phyloP scores from a whole-genome alignment of 2,797 vertebrate species.

The Gymnothorax reevesii region DNA sequence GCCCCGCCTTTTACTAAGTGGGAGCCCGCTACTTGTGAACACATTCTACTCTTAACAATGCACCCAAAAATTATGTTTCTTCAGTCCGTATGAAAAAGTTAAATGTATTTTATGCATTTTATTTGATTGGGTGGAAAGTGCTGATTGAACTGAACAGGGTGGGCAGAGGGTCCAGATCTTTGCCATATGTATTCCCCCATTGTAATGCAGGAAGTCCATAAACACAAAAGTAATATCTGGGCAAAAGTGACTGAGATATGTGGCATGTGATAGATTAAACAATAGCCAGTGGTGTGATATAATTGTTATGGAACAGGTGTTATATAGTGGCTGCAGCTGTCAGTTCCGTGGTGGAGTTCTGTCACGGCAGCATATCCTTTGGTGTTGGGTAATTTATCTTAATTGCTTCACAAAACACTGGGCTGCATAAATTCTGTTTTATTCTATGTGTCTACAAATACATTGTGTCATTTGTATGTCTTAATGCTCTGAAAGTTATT shows the following conservation, averaged over 20 bases:
- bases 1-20: no score
- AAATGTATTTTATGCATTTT: background rate
- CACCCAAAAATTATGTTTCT: no score
- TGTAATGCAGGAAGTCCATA: background rate
- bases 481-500: background rate
- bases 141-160: constrained; percentile 4
- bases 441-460: background rate
- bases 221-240: background rate
- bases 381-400: background rate
- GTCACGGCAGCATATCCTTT: background rate
- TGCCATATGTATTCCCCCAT: background rate
- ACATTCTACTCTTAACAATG: no score
- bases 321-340: background rate
- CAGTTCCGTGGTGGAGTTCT: background rate
- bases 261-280: background rate
- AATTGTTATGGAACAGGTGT: background rate
- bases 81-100: background rate
- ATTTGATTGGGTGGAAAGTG: background rate
- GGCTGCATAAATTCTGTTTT: background rate
- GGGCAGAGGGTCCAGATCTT: background rate
- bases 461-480: background rate
- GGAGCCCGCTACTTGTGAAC: no score
- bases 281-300: background rate
- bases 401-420: background rate
- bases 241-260: background rate